A percentile compares a stretch with the other conserved stretches of the same genome.
Conservation (phyloP, 2,113 vertebrate genomes). For the Litocranius walleri region DNA sequence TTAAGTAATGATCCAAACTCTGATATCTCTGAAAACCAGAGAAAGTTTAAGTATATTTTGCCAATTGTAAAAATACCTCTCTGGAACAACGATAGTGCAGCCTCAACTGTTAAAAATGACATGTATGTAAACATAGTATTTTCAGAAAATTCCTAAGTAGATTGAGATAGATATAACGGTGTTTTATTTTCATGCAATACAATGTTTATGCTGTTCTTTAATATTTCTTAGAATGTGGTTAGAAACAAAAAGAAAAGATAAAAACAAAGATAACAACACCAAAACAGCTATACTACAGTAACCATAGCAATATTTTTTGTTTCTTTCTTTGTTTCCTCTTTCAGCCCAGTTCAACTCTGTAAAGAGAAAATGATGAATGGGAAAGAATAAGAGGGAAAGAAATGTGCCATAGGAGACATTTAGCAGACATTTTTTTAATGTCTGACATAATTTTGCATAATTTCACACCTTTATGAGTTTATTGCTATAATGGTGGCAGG, state of each 20-base stretch:
- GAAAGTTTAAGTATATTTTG: constrained; percentile 7
- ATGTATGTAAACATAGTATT: constrained; percentile 30
- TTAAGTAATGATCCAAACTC: background rate
- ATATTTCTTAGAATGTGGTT: background rate
- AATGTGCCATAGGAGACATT: constrained; percentile 27
- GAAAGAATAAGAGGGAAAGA: constrained; percentile 14
- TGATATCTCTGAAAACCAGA: constrained; percentile 18
- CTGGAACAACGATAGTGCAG: background rate
- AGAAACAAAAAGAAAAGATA: background rate
- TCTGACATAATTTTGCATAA: constrained; percentile 44
- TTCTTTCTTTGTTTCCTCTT: constrained; percentile 27
- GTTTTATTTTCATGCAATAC: constrained; percentile 5
- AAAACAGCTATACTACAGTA: background rate
- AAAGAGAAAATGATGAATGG: constrained; percentile 54
- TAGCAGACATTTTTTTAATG: constrained; percentile 47
- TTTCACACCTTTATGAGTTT: constrained; percentile 51
- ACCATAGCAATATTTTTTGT: background rate
- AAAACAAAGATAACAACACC: background rate
- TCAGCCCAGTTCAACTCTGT: background rate
- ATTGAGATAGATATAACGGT: background rate
- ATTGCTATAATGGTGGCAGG: constrained; percentile 21
- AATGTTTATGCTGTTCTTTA: constrained; percentile 23
- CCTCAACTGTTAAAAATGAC: background rate
- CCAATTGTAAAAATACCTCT: background rate
- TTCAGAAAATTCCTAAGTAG: constrained; percentile 18